phyloP scores from a whole-genome alignment of 2,113 vertebrate genomes.

The Neogale vison region DNA sequence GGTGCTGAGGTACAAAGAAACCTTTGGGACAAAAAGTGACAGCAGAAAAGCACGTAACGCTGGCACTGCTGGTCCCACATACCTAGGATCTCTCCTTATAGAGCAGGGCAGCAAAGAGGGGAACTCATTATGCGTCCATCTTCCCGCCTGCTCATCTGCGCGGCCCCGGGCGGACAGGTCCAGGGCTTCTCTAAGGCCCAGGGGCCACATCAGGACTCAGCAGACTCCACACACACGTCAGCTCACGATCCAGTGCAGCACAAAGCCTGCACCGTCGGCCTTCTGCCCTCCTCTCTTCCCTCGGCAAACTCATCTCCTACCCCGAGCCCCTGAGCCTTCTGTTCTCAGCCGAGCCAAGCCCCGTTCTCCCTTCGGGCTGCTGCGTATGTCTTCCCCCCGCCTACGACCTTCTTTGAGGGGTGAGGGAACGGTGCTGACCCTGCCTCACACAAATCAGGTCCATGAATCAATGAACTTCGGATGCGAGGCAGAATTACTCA shows the following conservation, averaged over 20 bases:
- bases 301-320: background rate
- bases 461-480: background rate
- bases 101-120: background rate
- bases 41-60: background rate
- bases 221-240: rapidly evolving
- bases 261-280: background rate
- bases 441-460: background rate
- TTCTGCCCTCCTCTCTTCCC: background rate
- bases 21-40: background rate
- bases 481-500: background rate
- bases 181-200: background rate
- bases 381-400: background rate
- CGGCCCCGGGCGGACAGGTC: background rate
- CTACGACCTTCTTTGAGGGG: background rate
- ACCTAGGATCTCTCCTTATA: background rate
- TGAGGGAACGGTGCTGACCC: rapidly evolving
- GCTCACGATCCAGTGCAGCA: too few species aligned
- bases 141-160: too few species aligned
- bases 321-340: background rate
- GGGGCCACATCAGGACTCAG: background rate
- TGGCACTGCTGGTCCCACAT: background rate
- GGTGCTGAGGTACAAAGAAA: background rate
- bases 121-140: background rate
- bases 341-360: background rate
- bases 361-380: background rate